Conservation (phyloP, 2,888 invertebrate genomes). For the Trypoxylon attenuatum region DNA sequence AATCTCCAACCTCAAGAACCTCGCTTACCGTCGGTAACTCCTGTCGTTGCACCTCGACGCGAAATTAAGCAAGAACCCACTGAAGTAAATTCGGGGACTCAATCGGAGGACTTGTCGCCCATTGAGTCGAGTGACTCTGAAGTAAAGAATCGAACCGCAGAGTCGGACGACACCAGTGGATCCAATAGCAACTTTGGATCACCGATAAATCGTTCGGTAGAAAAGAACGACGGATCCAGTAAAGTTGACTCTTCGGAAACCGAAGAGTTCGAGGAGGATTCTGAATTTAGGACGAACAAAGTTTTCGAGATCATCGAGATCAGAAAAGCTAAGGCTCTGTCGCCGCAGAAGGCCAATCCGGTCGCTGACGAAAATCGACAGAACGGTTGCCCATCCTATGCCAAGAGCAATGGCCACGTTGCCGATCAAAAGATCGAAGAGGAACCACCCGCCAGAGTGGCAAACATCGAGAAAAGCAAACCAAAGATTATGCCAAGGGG, state of each 20-base stretch:
- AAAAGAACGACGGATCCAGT: neutral
- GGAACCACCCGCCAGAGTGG: neutral
- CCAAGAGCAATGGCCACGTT: neutral
- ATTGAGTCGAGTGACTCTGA: neutral
- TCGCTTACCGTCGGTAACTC: neutral
- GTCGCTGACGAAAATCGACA: neutral
- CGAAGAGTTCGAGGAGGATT: constrained; percentile 14
- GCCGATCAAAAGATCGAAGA: neutral
- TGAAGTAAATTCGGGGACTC: neutral
- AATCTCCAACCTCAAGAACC: neutral
- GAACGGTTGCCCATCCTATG: neutral
- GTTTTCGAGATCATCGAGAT: constrained; percentile 68
- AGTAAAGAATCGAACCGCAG: neutral
- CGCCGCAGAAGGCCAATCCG: constrained; percentile 9
- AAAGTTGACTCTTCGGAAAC: too few species aligned
- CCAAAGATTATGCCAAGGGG: neutral
- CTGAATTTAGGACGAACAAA: constrained; percentile 55
- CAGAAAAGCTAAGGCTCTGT: constrained; percentile 58
- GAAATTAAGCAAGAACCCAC: neutral
- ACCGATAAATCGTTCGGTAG: neutral
- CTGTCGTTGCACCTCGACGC: neutral
- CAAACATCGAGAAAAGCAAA: constrained; percentile 3
- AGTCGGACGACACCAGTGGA: neutral
- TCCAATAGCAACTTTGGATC: neutral
- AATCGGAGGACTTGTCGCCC: neutral